Conservation (phyloP, 2,888 invertebrate genomes). For the Bellardia pandia region DNA sequence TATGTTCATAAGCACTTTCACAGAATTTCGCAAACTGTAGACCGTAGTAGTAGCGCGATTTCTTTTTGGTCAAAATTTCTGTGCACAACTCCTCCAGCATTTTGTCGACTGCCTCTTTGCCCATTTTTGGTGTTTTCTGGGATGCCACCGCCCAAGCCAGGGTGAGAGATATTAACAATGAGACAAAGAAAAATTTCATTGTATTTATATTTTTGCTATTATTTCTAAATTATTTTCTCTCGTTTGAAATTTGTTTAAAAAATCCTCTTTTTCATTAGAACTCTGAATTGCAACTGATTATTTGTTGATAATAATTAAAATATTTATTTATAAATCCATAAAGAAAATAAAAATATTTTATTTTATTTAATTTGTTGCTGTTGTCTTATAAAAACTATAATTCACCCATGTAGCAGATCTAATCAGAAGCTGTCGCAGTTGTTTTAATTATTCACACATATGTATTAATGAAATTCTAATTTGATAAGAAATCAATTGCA, state of each 20-base stretch:
- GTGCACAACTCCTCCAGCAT: slow-evolving; percentile 51
- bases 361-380: neutral
- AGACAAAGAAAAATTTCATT: slow-evolving; percentile 45
- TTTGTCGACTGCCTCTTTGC: slow-evolving; percentile 53
- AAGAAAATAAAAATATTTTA: neutral
- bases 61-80: slow-evolving; percentile 55
- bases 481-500: slow-evolving; percentile 56
- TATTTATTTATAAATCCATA: slow-evolving; percentile 31
- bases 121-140: slow-evolving; percentile 35
- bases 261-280: slow-evolving; percentile 50
- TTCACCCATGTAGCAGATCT: slow-evolving; percentile 29
- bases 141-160: slow-evolving; percentile 23
- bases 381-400: neutral
- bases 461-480: slow-evolving; percentile 31
- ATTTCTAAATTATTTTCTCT: neutral
- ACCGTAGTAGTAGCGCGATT: slow-evolving; percentile 50
- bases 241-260: neutral
- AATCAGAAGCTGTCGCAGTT: slow-evolving; percentile 28
- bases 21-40: slow-evolving; percentile 51
- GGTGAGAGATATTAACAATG: slow-evolving; percentile 18
- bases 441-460: neutral
- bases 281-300: slow-evolving; percentile 61
- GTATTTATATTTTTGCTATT: neutral
- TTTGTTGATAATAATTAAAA: slow-evolving; percentile 43
- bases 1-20: slow-evolving; percentile 49